Base-by-base conservation (phyloP, 2,113 vertebrate species). In the Egretta garzetta region DNA sequence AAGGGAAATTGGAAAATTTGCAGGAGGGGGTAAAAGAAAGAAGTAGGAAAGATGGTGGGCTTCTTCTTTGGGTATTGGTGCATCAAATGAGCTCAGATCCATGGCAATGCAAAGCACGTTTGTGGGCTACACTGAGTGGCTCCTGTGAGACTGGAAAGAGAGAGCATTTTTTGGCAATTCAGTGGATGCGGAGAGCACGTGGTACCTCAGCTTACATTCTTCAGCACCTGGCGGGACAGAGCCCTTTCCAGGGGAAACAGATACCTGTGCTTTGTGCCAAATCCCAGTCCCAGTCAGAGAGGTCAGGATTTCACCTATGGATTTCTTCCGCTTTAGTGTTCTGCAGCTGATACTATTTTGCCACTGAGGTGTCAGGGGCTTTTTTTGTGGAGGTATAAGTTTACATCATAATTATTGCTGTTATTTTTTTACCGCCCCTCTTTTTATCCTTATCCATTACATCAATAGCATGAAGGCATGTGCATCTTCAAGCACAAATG, bases 131-230 rank as follows among this genome's bases (percentile, higher is more conserved):
- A 35, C 22, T 1, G 0, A 18, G 27, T 14, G 5, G 14, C 67
- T 94, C 24, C 56, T 22, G 10, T 43, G 49, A 89, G 49, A 35
- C 4, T 59, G 30, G 35, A 9, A 83, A 86, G 17, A 1, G 2
- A 47, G 58, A 24, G 27, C 33, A 12, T 21, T 33, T 76, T 71
- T n/a, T 73, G 70, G 21, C 43, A 50, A 70, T 37, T 66, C 52
- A 63, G 22, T 37, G 73, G 41, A 26, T 6, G 8, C 0, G 1
- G 33, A 53, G 19, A 22, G 16, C 1, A 0, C 22, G 19, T 66
- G 22, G 10, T 66, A 64, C 32, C n/a, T 85, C 35, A 67, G 20
- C 53, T 59, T 35, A 19, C 2, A 8, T 30, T 45, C 43, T 68
- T 70, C 52, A 64, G 43, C 37, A 43, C 23, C 32, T 58, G 39